Evolutionary conservation across 2,113 vertebrate genomes (phyloP).

Genomic region (Rhabdornis inornatus): DNA sequence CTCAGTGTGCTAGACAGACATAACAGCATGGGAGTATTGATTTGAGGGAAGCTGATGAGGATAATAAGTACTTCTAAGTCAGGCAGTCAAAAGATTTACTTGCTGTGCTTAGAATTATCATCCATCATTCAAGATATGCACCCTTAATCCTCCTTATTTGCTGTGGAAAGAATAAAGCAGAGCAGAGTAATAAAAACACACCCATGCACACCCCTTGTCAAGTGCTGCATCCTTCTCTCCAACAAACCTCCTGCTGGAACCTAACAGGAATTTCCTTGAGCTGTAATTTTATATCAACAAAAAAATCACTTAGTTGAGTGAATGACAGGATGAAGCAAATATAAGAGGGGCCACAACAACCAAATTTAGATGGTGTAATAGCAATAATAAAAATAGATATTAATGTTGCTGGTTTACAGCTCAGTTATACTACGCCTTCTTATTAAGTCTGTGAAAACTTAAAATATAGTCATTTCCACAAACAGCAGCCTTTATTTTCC

Average conservation of each 20-base stretch:
- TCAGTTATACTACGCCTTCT: background rate
- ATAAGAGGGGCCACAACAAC: fast-evolving
- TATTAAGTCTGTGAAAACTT: background rate
- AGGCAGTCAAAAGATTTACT: slow-evolving; percentile 39
- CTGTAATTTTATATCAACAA: background rate
- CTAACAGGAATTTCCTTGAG: background rate
- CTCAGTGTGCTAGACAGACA: background rate
- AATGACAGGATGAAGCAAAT: background rate
- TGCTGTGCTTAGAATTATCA: background rate
- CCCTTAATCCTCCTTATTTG: slow-evolving; percentile 25
- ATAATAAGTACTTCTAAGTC: slow-evolving; percentile 19
- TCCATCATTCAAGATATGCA: slow-evolving; percentile 7
- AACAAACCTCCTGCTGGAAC: background rate
- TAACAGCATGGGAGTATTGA: background rate
- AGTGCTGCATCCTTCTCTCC: background rate
- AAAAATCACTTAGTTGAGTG: background rate
- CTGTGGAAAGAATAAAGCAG: slow-evolving; percentile 9
- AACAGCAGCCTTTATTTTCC: background rate
- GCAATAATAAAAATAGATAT: background rate
- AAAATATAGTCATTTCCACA: background rate
- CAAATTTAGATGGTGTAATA: background rate
- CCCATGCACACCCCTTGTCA: background rate
- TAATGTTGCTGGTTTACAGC: background rate
- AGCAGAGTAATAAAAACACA: background rate
- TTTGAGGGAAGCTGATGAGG: background rate